Evolutionary conservation across 2,113 vertebrate genomes (phyloP).

Genomic region (Aleadryas rufinucha): DNA sequence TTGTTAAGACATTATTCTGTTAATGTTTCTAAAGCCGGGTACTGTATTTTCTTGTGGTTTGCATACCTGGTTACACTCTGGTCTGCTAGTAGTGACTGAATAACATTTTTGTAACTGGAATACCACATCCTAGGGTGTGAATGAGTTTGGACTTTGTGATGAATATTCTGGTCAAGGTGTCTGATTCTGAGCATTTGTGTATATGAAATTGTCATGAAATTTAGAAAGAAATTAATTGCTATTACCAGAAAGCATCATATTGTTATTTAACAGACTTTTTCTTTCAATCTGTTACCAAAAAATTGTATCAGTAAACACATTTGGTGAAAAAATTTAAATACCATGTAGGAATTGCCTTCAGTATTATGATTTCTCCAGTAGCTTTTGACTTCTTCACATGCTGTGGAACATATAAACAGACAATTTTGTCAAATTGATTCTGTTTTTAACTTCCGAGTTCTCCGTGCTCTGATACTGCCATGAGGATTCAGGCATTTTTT

Average conservation of each 20-base stretch:
- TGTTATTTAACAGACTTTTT: not conserved
- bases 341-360: not conserved
- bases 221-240: not conserved
- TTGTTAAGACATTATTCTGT: fast-evolving
- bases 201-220: not conserved
- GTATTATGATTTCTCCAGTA: not conserved
- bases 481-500: not conserved
- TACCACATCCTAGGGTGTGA: not conserved
- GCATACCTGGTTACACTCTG: not conserved
- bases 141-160: not conserved
- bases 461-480: not conserved
- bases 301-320: not conserved
- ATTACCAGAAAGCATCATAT: not conserved
- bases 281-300: not conserved
- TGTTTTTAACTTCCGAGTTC: not conserved
- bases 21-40: not conserved
- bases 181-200: not conserved
- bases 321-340: not conserved
- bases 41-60: not conserved
- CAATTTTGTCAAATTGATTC: not conserved
- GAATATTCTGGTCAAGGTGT: not conserved
- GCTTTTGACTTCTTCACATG: not conserved
- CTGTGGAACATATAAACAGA: not conserved
- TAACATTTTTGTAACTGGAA: not conserved
- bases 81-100: not conserved